Percentiles rank a stretch among this genome's conserved stretches.
Conservation (phyloP, 2,797 vertebrate species). For the Steatocranus sp. region DNA sequence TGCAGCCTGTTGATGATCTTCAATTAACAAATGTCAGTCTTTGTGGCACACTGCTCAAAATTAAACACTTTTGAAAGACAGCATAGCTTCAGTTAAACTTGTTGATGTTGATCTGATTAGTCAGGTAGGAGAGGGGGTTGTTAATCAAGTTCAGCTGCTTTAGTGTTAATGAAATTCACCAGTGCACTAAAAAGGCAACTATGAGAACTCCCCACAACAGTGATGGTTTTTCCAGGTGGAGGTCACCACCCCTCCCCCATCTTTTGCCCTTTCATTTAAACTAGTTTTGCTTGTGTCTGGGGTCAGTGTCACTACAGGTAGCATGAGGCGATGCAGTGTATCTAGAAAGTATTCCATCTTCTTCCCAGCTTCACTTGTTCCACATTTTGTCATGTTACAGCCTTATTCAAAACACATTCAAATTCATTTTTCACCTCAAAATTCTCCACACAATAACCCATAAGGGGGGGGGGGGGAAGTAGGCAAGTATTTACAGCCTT, state of each 20-base stretch:
- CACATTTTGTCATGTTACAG: neutral
- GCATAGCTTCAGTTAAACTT: neutral
- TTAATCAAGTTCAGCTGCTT: neutral
- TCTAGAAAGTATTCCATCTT: neutral
- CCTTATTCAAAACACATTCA: neutral
- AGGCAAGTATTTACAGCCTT: neutral
- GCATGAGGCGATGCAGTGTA: neutral
- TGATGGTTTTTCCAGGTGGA: neutral
- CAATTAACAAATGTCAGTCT: neutral
- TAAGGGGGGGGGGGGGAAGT: rapidly evolving
- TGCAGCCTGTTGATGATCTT: neutral
- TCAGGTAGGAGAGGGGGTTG: neutral
- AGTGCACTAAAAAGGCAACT: neutral
- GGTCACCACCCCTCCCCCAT: neutral
- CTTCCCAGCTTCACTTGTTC: neutral
- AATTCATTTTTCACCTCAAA: neutral
- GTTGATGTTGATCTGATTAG: neutral
- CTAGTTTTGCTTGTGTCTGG: neutral
- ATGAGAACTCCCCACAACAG: neutral
- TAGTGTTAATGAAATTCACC: neutral
- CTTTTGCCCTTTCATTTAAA: neutral
- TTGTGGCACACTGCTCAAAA: neutral
- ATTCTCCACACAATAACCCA: neutral
- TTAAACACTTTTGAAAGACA: neutral
- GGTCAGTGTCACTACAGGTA: neutral